Conservation (phyloP, 2,797 vertebrate genomes). For the Falco novaeseelandiae region DNA sequence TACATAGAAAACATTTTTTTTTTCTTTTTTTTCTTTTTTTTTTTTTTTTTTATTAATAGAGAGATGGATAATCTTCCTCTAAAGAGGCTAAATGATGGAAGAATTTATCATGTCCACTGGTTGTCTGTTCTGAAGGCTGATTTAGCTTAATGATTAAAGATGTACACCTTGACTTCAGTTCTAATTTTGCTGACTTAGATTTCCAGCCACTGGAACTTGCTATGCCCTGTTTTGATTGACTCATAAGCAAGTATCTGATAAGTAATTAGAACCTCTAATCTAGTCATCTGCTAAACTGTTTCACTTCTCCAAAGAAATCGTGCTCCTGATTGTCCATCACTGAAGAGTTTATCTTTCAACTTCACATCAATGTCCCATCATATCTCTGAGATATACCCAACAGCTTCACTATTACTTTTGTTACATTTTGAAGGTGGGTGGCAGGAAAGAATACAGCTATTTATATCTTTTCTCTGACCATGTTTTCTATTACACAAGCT, state of each 20-base stretch:
- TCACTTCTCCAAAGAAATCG: not conserved
- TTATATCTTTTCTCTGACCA: not conserved
- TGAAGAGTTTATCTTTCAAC: not conserved
- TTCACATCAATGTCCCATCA: not conserved
- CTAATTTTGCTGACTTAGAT: not conserved
- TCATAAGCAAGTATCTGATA: not conserved
- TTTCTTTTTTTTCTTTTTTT: not conserved
- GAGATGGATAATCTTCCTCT: not conserved
- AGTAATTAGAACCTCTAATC: constrained; percentile 31
- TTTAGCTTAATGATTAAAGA: constrained; percentile 15
- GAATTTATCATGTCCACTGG: not conserved
- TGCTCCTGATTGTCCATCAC: not conserved
- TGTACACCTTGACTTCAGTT: not conserved
- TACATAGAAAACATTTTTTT: not conserved
- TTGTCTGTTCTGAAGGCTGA: not conserved
- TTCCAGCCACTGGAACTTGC: not conserved
- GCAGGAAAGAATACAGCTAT: not conserved
- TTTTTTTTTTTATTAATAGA: not conserved
- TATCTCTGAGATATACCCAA: not conserved
- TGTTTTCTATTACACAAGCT: not conserved
- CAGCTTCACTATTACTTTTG: not conserved
- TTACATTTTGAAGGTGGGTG: not conserved
- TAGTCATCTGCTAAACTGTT: not conserved
- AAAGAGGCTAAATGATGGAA: not conserved
- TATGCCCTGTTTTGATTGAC: not conserved